Evolutionary conservation across 2,113 vertebrate genomes (phyloP).

Genomic region (Pelvicachromis taeniatus): DNA sequence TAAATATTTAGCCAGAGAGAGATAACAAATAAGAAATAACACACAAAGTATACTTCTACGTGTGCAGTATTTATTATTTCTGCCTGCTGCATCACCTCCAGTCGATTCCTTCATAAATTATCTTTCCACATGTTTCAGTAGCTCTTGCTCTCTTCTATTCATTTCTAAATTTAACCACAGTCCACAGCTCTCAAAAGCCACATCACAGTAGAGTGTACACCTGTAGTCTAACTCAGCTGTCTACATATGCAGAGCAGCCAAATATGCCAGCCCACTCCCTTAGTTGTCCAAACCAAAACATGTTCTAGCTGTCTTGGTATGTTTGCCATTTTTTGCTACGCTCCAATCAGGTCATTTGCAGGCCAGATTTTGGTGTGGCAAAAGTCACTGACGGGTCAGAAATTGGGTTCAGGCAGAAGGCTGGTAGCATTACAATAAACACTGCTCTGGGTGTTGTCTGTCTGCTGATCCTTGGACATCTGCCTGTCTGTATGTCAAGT

Average conservation of each 20-base stretch:
- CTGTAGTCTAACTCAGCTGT: conserved; percentile 69
- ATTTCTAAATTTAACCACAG: conserved; percentile 41
- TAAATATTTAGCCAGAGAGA: not conserved
- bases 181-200: conserved; percentile 42
- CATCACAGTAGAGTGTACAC: conserved; percentile 55
- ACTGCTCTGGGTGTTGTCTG: conserved; percentile 59
- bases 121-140: conserved; percentile 22
- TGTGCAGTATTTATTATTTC: not conserved
- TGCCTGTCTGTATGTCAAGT: conserved; percentile 53
- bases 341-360: conserved; percentile 64
- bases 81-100: not conserved
- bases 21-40: not conserved
- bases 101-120: conserved; percentile 16
- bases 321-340: conserved; percentile 47
- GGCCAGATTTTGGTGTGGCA: conserved; percentile 61
- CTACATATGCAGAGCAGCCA: conserved; percentile 59
- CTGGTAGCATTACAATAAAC: conserved; percentile 57
- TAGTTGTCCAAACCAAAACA: conserved; percentile 62
- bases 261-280: conserved; percentile 45
- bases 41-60: not conserved
- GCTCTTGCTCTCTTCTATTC: conserved; percentile 44
- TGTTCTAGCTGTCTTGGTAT: conserved; percentile 62
- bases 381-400: conserved; percentile 56
- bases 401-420: conserved; percentile 36
- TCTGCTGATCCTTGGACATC: conserved; percentile 54